Evolutionary conservation across 2,113 vertebrate genomes (phyloP), one percentile per base, ranked within the genome.

Genomic region (Anthoscopus minutus): DNA sequence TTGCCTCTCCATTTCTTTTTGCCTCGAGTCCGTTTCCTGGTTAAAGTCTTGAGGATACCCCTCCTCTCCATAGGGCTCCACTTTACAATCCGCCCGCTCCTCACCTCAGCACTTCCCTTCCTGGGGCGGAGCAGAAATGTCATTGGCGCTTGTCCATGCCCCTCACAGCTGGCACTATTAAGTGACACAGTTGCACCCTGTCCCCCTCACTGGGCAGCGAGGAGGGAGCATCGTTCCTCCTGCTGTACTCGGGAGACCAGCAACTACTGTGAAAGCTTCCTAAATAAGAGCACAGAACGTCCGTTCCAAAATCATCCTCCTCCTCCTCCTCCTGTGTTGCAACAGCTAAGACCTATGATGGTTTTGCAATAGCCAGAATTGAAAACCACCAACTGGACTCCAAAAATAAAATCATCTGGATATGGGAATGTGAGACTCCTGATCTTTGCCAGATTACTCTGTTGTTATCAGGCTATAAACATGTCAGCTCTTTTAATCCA

Each of bases 51-150:
- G 88, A 96, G 88, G 92, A 96, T 92, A 92, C 25, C 86, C 76
- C 90, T 96, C 93, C 92, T 97, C 96, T 97, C 93, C 95, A 97
- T 96, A 95, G 94, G 96, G 95, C 82, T 96, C 80, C 90, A 89
- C 85, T 96, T 94, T 93, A 89, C 89, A 96, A 86, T 95, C 88
- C 95, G 89, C 87, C 92, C 4, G 87, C 67, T 96, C 56, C 96
- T 96, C 96, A 94, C 94, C 93, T 96, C 95, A 92, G 87, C 30
- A 0, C 50, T 47, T 60, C 65, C 80, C 80, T 81, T 95, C 86
- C 65, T 38, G n/a, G 69, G 64, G 77, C 37, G 58, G 80, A 60
- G 93, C 76, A 94, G 92, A 86, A 93, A 66, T 78, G 67, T 94
- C 96, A 94, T 65, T 51, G 11, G 82, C 90, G 88, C 65, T 67